Conservation (phyloP, 2,888 invertebrate species). For the Tortrix viridana region DNA sequence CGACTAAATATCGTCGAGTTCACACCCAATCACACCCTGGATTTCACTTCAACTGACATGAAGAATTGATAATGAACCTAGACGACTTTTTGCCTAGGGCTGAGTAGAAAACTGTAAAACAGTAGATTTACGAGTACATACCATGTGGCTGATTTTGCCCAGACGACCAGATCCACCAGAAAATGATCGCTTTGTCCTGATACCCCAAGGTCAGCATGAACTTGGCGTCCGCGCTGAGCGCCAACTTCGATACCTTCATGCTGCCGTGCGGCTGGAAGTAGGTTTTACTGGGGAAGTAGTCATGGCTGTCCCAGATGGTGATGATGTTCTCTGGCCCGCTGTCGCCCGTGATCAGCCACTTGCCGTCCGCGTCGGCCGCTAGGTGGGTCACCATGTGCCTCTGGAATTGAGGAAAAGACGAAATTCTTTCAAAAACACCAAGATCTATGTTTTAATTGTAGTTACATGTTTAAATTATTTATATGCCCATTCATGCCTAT, state of each 20-base stretch:
- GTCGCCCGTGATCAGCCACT: constrained; percentile 85
- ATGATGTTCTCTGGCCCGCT: constrained; percentile 81
- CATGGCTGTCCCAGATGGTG: constrained; percentile 84
- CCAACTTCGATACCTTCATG: constrained; percentile 63
- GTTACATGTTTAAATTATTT: no score
- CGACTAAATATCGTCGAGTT: no score
- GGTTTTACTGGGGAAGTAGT: constrained; percentile 78
- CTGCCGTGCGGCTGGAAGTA: constrained; percentile 81
- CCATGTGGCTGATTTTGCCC: constrained; percentile 82
- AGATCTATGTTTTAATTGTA: no score
- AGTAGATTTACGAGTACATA: constrained; percentile 48
- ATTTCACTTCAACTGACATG: no score
- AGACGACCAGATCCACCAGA: constrained; percentile 86
- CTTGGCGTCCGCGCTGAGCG: constrained; percentile 83
- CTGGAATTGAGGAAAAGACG: constrained; percentile 57
- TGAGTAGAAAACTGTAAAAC: no score
- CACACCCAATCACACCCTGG: no score
- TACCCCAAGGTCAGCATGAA: constrained; percentile 83
- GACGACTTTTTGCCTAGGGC: no score
- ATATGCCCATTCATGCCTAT: no score
- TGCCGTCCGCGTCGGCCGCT: constrained; percentile 77
- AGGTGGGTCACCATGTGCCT: constrained; percentile 78
- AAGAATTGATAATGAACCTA: no score
- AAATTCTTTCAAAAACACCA: no score
- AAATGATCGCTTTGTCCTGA: constrained; percentile 68